Base-by-base conservation (phyloP, 2,113 vertebrate genomes). In the Struthio camelus region DNA sequence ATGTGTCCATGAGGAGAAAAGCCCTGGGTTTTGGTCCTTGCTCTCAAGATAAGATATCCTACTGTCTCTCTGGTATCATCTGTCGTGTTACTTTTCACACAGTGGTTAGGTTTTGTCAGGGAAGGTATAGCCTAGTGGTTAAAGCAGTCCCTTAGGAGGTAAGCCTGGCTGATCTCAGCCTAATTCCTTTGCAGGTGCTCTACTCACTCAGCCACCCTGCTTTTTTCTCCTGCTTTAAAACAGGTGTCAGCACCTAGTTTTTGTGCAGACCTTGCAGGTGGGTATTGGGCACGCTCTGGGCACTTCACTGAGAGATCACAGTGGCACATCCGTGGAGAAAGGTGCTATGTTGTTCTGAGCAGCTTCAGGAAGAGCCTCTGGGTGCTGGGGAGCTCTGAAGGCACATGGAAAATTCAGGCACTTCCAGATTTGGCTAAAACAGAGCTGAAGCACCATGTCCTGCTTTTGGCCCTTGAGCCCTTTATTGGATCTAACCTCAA, bases 401-500 rank as follows among this genome's bases (percentile, higher is more conserved):
- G 36, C 64, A 71, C 1, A 0, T 90, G 59, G 72, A 93, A 93
- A 89, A 86, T 61, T 67, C 94, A 89, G 34, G 32, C 72, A 53
- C 11, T 93, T 93, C 76, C 48, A 94, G 50, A 56, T 71, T 84
- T 86, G 65, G 14, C 80, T 92, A 69, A 80, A 96, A 64, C 71
- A 67, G 80, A 92, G 93, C 53, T 90, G 88, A 86, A 38, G 36
- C 24, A 89, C 69, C 38, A 81, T 72, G 83, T 95, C 65, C 69
- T 86, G 54, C 44, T 90, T 94, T 81, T 92, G 36, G 54, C 88
- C 46, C 90, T 76, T 95, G 95, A 97, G 94, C 88, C 69, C 48
- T 95, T 97, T 96, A 96, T 96, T 96, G 92, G 96, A 96, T 97
- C 80, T 96, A 92, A 84, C 69, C 88, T 94, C 77, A 56, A 95